phyloP scores from a whole-genome alignment of 2,888 invertebrate genomes.

The Aporophyla lueneburgensis region DNA sequence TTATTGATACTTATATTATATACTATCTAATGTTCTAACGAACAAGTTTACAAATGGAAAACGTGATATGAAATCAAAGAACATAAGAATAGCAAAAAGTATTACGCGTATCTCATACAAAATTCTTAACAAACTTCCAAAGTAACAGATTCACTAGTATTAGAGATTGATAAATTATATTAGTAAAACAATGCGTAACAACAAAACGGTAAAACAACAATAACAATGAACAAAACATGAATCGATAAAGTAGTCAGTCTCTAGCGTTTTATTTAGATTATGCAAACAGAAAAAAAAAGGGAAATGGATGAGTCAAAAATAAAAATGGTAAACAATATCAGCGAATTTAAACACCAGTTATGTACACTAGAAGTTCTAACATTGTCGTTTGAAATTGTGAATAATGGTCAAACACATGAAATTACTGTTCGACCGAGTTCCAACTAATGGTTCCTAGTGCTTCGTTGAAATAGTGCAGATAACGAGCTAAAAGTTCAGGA shows the following conservation, averaged over 20 bases:
- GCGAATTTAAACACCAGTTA: slow-evolving; percentile 50
- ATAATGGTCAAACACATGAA: slow-evolving; percentile 56
- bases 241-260: slow-evolving; percentile 26
- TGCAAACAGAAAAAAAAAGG: slow-evolving; percentile 44
- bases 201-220: neutral
- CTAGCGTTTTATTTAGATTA: slow-evolving; percentile 49
- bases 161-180: neutral
- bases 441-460: slow-evolving; percentile 38
- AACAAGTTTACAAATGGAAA: neutral
- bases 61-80: neutral
- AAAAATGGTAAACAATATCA: slow-evolving; percentile 42
- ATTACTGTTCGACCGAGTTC: slow-evolving; percentile 54
- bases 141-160: neutral
- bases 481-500: slow-evolving; percentile 61
- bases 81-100: neutral
- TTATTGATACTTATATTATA: no score
- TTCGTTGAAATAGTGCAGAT: slow-evolving; percentile 51
- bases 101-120: neutral
- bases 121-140: neutral
- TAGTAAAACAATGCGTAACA: slow-evolving; percentile 1
- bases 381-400: slow-evolving; percentile 44
- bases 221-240: slow-evolving; percentile 16
- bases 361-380: slow-evolving; percentile 53
- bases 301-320: slow-evolving; percentile 55
- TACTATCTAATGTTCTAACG: neutral